Evolutionary conservation across 2,797 vertebrate genomes (phyloP).

Genomic region (Ceyx erithaca): DNA sequence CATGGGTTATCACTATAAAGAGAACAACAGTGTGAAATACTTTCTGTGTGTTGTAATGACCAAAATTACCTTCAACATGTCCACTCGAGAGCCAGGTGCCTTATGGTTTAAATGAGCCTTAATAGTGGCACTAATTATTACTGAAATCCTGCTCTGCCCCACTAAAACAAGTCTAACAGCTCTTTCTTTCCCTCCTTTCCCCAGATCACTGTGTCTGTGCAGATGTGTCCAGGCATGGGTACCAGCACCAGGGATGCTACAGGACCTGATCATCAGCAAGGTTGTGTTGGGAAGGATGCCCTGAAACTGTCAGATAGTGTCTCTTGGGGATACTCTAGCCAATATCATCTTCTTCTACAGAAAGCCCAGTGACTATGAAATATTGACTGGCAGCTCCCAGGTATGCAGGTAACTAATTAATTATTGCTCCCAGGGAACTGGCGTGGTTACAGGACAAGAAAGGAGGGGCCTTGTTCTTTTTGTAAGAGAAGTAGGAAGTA

Average conservation of each 20-base stretch:
- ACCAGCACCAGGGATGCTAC: neutral
- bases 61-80: neutral
- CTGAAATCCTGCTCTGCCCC: neutral
- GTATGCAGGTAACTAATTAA: neutral
- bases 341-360: fast-evolving
- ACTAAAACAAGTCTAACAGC: neutral
- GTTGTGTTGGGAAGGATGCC: neutral
- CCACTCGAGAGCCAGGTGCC: slow-evolving; percentile 14
- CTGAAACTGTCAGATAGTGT: neutral
- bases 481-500: neutral
- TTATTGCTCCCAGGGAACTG: neutral
- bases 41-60: neutral
- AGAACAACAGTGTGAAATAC: neutral
- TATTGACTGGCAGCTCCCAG: neutral
- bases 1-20: neutral
- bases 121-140: slow-evolving; percentile 21
- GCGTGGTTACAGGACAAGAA: neutral
- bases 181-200: neutral
- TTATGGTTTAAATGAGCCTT: neutral
- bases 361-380: neutral
- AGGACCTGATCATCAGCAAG: fast-evolving
- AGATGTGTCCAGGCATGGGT: neutral
- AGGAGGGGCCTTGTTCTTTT: neutral
- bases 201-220: neutral
- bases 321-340: neutral